phyloP scores from a whole-genome alignment of 2,888 invertebrate genomes.

The Amblyjoppa proteus region DNA sequence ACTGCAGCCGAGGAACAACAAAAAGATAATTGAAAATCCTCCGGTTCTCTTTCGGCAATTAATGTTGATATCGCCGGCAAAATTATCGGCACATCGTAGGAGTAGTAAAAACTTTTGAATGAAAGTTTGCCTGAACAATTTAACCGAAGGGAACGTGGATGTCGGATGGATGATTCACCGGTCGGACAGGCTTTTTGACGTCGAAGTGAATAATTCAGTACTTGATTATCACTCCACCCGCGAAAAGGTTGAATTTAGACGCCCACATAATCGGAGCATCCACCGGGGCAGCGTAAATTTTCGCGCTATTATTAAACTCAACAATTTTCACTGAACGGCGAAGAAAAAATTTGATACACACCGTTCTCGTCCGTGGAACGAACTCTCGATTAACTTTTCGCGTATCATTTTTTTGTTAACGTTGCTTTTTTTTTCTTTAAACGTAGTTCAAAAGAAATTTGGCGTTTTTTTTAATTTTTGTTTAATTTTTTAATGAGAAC shows the following conservation, averaged over 20 bases:
- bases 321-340: conserved; percentile 3
- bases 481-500: background rate
- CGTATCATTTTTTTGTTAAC: conserved; percentile 3
- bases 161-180: conserved; percentile 1
- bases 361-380: background rate
- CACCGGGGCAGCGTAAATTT: background rate
- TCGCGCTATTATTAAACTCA: background rate
- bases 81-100: conserved; percentile 3
- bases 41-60: background rate
- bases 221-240: conserved; percentile 20
- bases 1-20: background rate
- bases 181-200: background rate
- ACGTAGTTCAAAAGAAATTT: background rate
- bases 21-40: background rate
- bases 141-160: background rate
- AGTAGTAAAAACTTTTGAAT: conserved; percentile 2
- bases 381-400: background rate
- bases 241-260: conserved; percentile 27
- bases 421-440: background rate
- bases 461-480: background rate
- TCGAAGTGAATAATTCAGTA: conserved; percentile 27
- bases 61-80: background rate
- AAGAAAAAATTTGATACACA: background rate
- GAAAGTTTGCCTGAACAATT: background rate
- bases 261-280: conserved; percentile 37